These are phyloP conservation scores for Ceraclea dissimilis DNA, from an alignment of 2,888 invertebrate species.

Conservation along the genomic window DNA sequence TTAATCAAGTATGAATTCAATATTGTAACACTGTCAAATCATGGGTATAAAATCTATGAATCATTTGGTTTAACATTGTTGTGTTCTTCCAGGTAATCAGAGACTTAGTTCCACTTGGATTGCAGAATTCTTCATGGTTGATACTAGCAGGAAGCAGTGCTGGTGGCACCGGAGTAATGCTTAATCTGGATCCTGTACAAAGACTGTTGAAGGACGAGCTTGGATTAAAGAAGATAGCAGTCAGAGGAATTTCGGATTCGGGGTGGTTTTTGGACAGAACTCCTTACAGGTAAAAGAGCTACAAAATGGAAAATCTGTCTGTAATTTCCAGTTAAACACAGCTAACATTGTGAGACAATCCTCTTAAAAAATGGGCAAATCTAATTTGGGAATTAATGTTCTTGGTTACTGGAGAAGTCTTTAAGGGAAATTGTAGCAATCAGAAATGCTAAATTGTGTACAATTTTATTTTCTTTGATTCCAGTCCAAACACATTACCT, in stretches of 20 bases:
- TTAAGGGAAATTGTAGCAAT: no score
- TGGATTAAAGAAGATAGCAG: constrained; percentile 51
- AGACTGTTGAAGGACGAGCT: constrained; percentile 57
- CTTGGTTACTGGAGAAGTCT: no score
- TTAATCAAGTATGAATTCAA: constrained; percentile 60
- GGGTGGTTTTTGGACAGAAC: constrained; percentile 92
- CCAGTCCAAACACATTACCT: constrained; percentile 37
- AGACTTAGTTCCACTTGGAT: constrained; percentile 55
- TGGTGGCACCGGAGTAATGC: constrained; percentile 88
- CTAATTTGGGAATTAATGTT: no score
- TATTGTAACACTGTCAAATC: no score
- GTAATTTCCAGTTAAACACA: neutral
- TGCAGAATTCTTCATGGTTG: constrained; percentile 65
- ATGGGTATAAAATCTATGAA: no score
- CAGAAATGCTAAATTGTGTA: no score
- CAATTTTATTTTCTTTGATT: no score
- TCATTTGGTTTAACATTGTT: no score
- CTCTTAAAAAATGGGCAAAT: no score
- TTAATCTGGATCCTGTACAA: constrained; percentile 79
- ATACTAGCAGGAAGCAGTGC: constrained; percentile 82
- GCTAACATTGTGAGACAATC: neutral
- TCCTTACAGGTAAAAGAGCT: constrained; percentile 50
- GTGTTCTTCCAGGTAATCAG: constrained; percentile 41
- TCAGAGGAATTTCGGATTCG: constrained; percentile 84
- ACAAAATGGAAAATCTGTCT: neutral